Percentiles rank a stretch among this genome's conserved stretches.
Evolutionary conservation across 2,113 vertebrate genomes (phyloP).

Genomic region (Stomatorhinus ivindoensis): DNA sequence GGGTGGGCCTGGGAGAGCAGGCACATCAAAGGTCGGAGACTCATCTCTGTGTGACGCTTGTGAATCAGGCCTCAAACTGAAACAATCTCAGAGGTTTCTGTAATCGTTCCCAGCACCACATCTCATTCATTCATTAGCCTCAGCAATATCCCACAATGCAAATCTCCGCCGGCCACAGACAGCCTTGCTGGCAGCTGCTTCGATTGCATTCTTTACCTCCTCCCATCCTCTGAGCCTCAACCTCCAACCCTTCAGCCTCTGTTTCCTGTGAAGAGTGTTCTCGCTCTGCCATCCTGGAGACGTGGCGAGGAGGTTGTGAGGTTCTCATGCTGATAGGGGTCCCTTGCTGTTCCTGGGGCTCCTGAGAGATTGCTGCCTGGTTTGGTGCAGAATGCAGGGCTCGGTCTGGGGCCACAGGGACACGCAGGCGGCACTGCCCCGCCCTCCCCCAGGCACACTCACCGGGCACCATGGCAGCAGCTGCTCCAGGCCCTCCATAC

Average conservation of each 20-base stretch:
- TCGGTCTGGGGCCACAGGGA: neutral
- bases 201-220: neutral
- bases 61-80: constrained; percentile 5
- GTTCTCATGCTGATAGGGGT: neutral
- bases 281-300: neutral
- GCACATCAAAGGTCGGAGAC: constrained; percentile 16
- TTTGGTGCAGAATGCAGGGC: neutral
- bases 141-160: neutral
- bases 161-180: neutral
- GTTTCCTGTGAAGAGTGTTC: neutral
- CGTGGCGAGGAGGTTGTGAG: neutral
- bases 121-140: neutral
- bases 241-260: neutral
- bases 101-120: neutral
- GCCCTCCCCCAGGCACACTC: constrained; percentile 32
- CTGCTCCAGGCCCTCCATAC: neutral
- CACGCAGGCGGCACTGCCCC: constrained; percentile 40
- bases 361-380: neutral
- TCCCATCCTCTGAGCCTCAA: neutral
- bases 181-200: neutral
- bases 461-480: no score
- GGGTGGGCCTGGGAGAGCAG: neutral
- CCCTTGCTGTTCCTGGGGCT: neutral
- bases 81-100: constrained; percentile 11
- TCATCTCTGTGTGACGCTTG: constrained; percentile 8